Conservation (phyloP, 1,140 invertebrate species). For the Colletes gigas region DNA sequence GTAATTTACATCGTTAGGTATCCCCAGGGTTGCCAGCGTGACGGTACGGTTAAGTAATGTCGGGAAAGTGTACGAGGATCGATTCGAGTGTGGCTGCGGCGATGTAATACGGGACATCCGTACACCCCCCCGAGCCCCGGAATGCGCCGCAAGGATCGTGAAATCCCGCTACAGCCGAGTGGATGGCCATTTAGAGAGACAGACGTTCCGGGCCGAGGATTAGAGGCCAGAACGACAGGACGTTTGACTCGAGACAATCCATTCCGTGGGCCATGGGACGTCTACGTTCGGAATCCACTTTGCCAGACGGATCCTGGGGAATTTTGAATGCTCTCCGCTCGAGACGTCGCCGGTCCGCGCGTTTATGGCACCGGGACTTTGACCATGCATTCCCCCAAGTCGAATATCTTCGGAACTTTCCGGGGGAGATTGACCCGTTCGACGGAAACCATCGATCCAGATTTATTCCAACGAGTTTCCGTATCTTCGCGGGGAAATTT, state of each 20-base stretch:
- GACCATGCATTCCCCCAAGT: too few relatives aligned
- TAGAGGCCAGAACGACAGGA: slow-evolving; percentile 44
- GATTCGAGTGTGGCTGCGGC: slow-evolving; percentile 24
- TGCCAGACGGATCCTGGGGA: slow-evolving; percentile 28
- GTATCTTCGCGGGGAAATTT: too few relatives aligned
- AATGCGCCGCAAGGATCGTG: slow-evolving; percentile 58
- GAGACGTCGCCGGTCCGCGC: slow-evolving; percentile 8
- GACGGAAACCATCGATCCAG: too few relatives aligned
- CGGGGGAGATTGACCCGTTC: too few relatives aligned
- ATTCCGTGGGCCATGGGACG: slow-evolving; percentile 19
- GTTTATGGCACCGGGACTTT: slow-evolving; percentile 15
- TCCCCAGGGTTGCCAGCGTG: slow-evolving; percentile 6
- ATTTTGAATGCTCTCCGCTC: slow-evolving; percentile 24
- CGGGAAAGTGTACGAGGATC: slow-evolving; percentile 20
- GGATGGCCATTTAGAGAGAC: slow-evolving; percentile 53
- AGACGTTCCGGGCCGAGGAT: slow-evolving; percentile 47
- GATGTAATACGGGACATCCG: slow-evolving; percentile 44
- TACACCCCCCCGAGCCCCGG: background rate
- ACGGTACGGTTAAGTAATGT: slow-evolving; percentile 41
- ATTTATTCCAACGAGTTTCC: too few relatives aligned
- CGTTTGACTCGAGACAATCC: slow-evolving; percentile 59
- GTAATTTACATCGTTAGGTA: slow-evolving; percentile 29
- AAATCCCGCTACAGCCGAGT: slow-evolving; percentile 52
- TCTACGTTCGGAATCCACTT: slow-evolving; percentile 47
- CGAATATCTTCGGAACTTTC: too few relatives aligned